Percentiles rank a stretch among this genome's conserved stretches.
These are phyloP conservation scores for Mugil cephalus DNA, from an alignment of 2,113 vertebrate genomes.

Conservation along the genomic window DNA sequence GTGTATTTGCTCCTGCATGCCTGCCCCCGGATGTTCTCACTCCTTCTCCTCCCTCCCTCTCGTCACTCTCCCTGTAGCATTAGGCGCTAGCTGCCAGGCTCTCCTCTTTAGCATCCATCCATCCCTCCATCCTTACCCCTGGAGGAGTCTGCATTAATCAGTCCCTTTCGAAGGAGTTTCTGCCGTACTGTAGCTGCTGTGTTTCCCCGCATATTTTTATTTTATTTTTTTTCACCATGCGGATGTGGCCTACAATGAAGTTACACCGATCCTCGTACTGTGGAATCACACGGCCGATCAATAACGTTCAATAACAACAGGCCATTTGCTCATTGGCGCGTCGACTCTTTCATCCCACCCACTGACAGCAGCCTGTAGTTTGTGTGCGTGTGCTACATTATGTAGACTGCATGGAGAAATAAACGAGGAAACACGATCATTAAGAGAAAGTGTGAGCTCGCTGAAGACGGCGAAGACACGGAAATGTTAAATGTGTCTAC, in stretches of 20 bases:
- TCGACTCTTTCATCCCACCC: constrained; percentile 55
- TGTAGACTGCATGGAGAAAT: constrained; percentile 21
- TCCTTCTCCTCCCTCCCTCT: constrained; percentile 63
- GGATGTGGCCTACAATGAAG: constrained; percentile 65
- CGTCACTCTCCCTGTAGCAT: constrained; percentile 74
- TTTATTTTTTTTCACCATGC: constrained; percentile 64
- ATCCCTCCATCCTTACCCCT: constrained; percentile 74
- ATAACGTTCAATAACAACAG: constrained; percentile 65
- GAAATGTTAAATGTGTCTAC: not conserved
- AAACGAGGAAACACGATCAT: not conserved
- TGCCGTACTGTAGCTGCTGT: constrained; percentile 56
- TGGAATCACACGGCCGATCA: constrained; percentile 53
- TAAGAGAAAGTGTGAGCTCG: not conserved
- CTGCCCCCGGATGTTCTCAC: constrained; percentile 78
- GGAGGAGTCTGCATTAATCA: constrained; percentile 78
- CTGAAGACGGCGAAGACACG: no score
- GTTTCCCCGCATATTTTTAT: constrained; percentile 40
- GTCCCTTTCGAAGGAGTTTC: constrained; percentile 58
- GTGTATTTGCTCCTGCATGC: constrained; percentile 63
- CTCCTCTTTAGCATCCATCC: constrained; percentile 76
- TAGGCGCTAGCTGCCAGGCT: constrained; percentile 75
- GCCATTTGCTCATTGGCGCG: constrained; percentile 54
- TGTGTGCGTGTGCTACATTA: constrained; percentile 4
- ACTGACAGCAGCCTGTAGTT: constrained; percentile 57
- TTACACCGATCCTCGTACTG: constrained; percentile 63